Percentiles rank a stretch among this genome's conserved stretches.
phyloP scores from a whole-genome alignment of 2,888 invertebrate species.

The Halocaridina rubra region DNA sequence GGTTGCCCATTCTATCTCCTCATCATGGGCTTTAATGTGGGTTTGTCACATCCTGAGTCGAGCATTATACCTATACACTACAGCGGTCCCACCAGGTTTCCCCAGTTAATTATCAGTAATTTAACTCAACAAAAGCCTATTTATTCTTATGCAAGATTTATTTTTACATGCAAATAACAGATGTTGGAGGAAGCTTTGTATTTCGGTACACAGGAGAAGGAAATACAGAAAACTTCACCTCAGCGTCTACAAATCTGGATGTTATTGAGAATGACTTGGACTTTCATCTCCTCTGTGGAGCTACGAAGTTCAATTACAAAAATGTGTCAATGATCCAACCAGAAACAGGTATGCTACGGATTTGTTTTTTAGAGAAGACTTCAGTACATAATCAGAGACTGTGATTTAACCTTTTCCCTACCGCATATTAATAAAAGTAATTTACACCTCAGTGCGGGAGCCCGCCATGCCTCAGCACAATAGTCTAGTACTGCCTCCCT shows the following conservation, averaged over 20 bases:
- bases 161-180: too few species aligned
- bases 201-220: neutral
- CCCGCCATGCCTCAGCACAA: too few species aligned
- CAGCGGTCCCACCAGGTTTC: neutral
- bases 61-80: too few species aligned
- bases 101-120: too few species aligned
- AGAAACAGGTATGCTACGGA: neutral
- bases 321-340: neutral
- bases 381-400: neutral
- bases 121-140: too few species aligned
- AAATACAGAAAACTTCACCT: neutral
- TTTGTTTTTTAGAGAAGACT: neutral
- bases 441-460: neutral
- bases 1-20: too few species aligned
- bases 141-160: too few species aligned
- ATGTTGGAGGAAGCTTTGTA: conserved; percentile 10
- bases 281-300: neutral
- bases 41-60: neutral
- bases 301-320: neutral
- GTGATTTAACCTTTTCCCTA: neutral
- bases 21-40: neutral
- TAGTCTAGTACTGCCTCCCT: too few species aligned
- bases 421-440: neutral
- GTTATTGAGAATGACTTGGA: neutral
- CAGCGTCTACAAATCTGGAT: neutral